A percentile compares a stretch with the other conserved stretches of the same genome.
These are phyloP conservation scores for Tiphia femorata DNA, from an alignment of 2,888 invertebrate species.

Conservation along the genomic window DNA sequence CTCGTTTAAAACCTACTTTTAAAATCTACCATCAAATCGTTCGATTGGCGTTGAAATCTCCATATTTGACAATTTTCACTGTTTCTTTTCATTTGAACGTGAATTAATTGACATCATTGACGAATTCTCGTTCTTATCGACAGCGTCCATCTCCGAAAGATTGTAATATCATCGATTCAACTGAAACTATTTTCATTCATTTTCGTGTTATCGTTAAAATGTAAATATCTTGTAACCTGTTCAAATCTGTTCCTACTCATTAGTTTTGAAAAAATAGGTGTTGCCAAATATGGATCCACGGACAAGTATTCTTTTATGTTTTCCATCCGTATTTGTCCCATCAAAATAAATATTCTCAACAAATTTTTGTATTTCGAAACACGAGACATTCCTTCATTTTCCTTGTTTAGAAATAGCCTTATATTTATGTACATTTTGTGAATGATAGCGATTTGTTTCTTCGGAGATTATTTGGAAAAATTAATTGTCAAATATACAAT, in stretches of 20 bases:
- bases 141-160: too few species aligned
- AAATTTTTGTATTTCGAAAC: conserved; percentile 21
- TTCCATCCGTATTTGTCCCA: conserved; percentile 26
- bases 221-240: conserved; percentile 18
- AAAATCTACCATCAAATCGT: too few species aligned
- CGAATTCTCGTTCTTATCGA: too few species aligned
- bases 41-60: too few species aligned
- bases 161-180: too few species aligned
- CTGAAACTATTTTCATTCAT: conserved; percentile 16
- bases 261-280: conserved; percentile 21
- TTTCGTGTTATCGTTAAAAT: conserved; percentile 24
- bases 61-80: too few species aligned
- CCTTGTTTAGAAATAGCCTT: conserved; percentile 14
- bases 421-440: conserved; percentile 22
- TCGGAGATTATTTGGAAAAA: conserved; percentile 14
- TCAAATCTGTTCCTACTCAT: conserved; percentile 22
- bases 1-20: too few species aligned
- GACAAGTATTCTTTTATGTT: conserved; percentile 27
- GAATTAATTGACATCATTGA: too few species aligned
- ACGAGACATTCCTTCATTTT: conserved; percentile 24
- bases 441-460: conserved; percentile 18
- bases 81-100: too few species aligned
- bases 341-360: conserved; percentile 26
- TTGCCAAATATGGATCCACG: conserved; percentile 14
- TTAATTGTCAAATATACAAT: conserved; percentile 22